Conservation (phyloP, 2,888 invertebrate genomes). For the Hedychridium roseum region DNA sequence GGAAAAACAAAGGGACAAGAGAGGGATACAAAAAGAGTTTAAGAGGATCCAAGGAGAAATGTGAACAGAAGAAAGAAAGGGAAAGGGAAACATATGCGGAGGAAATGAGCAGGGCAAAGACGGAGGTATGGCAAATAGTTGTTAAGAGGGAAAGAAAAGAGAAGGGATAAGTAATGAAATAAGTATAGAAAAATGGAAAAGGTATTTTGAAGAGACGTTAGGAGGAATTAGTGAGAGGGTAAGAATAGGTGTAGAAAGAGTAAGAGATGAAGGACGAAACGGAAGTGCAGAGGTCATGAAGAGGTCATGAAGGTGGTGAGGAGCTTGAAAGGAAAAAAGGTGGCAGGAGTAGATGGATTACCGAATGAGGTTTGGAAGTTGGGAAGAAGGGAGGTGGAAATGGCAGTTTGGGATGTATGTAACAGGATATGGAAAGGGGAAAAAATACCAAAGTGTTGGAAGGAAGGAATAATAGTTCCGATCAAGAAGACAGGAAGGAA, state of each 20-base stretch:
- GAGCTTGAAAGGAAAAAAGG: background rate
- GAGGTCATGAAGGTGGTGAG: background rate
- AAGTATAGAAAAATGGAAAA: background rate
- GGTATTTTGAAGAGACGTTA: background rate
- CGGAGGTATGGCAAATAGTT: background rate
- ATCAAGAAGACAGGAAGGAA: background rate
- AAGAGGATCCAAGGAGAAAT: too few relatives aligned
- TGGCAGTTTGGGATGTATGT: background rate
- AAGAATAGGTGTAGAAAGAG: background rate
- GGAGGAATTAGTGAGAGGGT: background rate
- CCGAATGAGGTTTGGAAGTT: background rate
- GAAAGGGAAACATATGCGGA: background rate
- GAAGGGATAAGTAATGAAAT: background rate
- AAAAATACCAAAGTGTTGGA: background rate
- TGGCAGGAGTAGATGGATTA: background rate
- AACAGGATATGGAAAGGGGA: constrained; percentile 1
- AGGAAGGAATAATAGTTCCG: background rate
- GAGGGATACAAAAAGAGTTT: too few relatives aligned
- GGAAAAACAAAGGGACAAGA: too few relatives aligned
- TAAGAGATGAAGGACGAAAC: background rate
- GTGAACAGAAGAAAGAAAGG: background rate
- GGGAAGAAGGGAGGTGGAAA: background rate
- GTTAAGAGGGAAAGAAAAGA: background rate
- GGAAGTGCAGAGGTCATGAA: too few relatives aligned
- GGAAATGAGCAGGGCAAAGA: too few relatives aligned